Percentiles rank a stretch among this genome's conserved stretches.
Evolutionary conservation across 2,113 vertebrate species (phyloP).

Genomic region (Rhombomys opimus): DNA sequence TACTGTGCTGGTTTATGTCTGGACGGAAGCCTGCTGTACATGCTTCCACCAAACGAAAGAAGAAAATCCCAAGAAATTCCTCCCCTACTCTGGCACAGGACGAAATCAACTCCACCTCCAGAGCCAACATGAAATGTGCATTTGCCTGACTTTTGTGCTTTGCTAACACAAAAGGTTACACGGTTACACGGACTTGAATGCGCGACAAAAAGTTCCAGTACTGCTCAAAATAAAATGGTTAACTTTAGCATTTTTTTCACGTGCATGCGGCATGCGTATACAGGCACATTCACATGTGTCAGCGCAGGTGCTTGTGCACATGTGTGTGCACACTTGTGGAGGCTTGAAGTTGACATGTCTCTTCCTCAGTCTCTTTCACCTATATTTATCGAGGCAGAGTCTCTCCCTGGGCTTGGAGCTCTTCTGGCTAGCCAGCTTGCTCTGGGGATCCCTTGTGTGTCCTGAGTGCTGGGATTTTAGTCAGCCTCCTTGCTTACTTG

Average conservation of each 20-base stretch:
- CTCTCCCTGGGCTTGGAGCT: not conserved
- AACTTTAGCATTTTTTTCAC: not conserved
- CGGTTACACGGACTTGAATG: too few species aligned
- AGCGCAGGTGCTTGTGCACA: slow-evolving; percentile 83
- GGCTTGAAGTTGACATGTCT: not conserved
- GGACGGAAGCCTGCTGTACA: slow-evolving; percentile 81
- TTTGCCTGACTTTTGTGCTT: not conserved
- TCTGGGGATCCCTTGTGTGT: not conserved
- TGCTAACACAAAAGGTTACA: too few species aligned
- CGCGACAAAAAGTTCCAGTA: not conserved
- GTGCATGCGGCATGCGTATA: not conserved
- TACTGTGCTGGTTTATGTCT: slow-evolving; percentile 76
- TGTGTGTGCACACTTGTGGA: slow-evolving; percentile 57
- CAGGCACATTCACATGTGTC: slow-evolving; percentile 73
- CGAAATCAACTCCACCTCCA: slow-evolving; percentile 90
- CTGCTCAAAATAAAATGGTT: not conserved
- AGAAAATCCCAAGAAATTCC: slow-evolving; percentile 85
- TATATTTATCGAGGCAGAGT: not conserved
- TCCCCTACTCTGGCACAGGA: slow-evolving; percentile 98
- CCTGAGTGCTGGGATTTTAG: not conserved
- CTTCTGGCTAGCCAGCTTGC: not conserved
- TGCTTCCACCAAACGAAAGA: slow-evolving; percentile 83
- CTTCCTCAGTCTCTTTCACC: not conserved
- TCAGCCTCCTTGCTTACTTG: not conserved
- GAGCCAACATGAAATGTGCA: not conserved